Evolutionary conservation across 1,140 invertebrate genomes (phyloP).

Genomic region (Dreissena rostriformis): DNA sequence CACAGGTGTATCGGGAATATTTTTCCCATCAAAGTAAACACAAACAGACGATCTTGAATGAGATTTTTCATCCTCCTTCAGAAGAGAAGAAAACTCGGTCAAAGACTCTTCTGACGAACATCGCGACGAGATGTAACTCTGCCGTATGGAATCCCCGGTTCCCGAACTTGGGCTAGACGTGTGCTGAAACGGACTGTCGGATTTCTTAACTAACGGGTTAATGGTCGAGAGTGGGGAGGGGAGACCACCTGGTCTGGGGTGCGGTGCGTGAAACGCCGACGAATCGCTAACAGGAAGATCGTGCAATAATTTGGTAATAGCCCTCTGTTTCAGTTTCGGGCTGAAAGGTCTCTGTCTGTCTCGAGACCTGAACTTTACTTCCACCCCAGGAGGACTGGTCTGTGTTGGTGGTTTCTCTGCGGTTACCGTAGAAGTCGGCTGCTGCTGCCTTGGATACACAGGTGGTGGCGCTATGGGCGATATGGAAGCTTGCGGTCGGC

Average conservation of each 20-base stretch:
- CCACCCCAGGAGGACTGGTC: constrained; percentile 43
- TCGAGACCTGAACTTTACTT: constrained; percentile 48
- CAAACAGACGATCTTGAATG: constrained; percentile 86
- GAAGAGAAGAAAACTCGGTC: constrained; percentile 85
- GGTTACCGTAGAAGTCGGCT: constrained; percentile 17
- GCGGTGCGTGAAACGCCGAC: constrained; percentile 14
- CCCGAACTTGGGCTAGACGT: constrained; percentile 75
- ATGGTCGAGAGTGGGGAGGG: constrained; percentile 49
- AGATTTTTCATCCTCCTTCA: constrained; percentile 83
- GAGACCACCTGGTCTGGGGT: constrained; percentile 24
- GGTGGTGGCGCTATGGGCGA: constrained; percentile 51
- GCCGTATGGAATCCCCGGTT: constrained; percentile 80
- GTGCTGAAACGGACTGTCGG: constrained; percentile 28
- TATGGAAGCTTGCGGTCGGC: not conserved
- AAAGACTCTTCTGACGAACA: constrained; percentile 86
- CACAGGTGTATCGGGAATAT: constrained; percentile 88
- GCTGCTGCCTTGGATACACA: constrained; percentile 17
- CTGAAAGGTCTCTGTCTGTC: constrained; percentile 41
- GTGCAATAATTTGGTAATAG: constrained; percentile 24
- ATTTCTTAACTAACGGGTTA: not conserved
- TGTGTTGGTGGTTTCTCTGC: constrained; percentile 49
- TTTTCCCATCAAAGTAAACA: constrained; percentile 87
- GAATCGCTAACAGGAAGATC: constrained; percentile 40
- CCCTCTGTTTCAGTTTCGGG: constrained; percentile 27
- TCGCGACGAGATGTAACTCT: constrained; percentile 81